Conservation (phyloP, 2,888 invertebrate species). For the Chymomyza procnemis region DNA sequence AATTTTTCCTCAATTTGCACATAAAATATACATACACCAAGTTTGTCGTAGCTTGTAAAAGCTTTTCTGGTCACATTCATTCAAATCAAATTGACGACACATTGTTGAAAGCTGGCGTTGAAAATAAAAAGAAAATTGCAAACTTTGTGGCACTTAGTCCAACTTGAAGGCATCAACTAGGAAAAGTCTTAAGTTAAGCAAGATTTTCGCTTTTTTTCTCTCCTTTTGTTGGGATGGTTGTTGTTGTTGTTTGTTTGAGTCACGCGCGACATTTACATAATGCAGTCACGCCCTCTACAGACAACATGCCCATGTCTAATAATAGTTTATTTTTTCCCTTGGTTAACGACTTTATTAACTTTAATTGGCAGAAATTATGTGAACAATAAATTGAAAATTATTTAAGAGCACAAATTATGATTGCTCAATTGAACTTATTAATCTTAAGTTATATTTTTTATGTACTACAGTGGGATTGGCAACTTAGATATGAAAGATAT, state of each 20-base stretch:
- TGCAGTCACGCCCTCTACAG: background rate
- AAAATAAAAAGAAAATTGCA: background rate
- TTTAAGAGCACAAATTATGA: conserved; percentile 6
- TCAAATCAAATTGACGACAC: conserved; percentile 39
- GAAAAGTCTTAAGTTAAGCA: background rate
- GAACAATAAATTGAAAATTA: conserved; percentile 13
- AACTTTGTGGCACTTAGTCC: background rate
- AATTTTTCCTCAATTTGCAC: background rate
- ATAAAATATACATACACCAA: background rate
- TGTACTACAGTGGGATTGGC: conserved; percentile 4
- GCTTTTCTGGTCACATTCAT: conserved; percentile 29
- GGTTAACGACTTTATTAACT: conserved; percentile 12
- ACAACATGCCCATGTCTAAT: background rate
- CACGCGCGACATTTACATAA: background rate
- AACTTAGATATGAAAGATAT: background rate
- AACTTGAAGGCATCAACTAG: background rate
- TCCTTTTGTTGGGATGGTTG: background rate
- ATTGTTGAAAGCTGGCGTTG: conserved; percentile 13
- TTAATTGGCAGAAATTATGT: conserved; percentile 14
- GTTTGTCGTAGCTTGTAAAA: background rate
- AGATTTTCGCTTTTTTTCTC: background rate
- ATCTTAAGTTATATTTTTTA: background rate
- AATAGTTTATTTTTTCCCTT: background rate
- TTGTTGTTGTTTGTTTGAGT: background rate
- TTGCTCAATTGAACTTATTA: background rate